A percentile compares a stretch with the other conserved stretches of the same genome.
These are phyloP conservation scores for Eueremaeus valkanovi DNA, from an alignment of 2,888 invertebrate genomes.

Conservation along the genomic window DNA sequence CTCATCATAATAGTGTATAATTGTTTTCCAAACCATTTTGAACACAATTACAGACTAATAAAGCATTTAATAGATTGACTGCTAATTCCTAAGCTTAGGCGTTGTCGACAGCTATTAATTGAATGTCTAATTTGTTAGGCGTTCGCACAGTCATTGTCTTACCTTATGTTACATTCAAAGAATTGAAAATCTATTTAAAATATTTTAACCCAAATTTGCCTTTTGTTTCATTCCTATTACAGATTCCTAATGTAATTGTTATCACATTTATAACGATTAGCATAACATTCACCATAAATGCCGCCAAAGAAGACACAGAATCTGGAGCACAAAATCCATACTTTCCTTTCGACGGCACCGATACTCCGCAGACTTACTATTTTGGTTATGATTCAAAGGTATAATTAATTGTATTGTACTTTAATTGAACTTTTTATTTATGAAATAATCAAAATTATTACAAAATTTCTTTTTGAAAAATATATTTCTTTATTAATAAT, in stretches of 20 bases:
- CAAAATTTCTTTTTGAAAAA: background rate
- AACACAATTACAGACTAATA: background rate
- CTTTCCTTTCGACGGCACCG: constrained; percentile 7
- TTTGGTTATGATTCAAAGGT: constrained; percentile 39
- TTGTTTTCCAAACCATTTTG: too few species aligned
- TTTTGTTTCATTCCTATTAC: background rate
- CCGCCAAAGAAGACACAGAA: constrained; percentile 18
- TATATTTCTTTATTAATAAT: too few species aligned
- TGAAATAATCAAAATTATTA: background rate
- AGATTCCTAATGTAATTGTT: background rate
- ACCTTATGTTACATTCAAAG: too few species aligned
- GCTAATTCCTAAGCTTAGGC: background rate
- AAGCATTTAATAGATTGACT: background rate
- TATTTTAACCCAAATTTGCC: background rate
- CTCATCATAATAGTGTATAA: too few species aligned
- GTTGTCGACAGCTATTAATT: background rate
- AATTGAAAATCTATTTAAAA: background rate
- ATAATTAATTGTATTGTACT: background rate
- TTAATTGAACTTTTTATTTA: background rate
- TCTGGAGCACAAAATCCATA: constrained; percentile 10
- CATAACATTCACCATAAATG: constrained; percentile 3
- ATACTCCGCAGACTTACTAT: constrained; percentile 30
- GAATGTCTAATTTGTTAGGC: constrained; percentile 7
- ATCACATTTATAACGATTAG: background rate
- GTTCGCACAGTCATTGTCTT: background rate